Percentiles rank a stretch among this genome's conserved stretches.
Evolutionary conservation across 2,888 invertebrate species (phyloP).

Genomic region (Phrixothrix hirtus): DNA sequence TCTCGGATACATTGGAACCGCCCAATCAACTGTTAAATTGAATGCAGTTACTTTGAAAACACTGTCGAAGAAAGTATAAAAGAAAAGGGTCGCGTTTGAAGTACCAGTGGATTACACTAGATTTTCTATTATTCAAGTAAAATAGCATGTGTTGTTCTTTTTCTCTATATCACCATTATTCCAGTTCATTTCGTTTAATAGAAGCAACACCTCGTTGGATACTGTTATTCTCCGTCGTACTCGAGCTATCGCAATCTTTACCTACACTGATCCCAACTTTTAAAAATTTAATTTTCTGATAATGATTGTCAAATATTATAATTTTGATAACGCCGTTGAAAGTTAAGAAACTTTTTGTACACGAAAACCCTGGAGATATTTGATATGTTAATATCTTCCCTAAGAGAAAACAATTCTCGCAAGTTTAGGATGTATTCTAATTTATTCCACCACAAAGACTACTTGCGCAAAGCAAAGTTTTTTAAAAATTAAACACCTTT

Average conservation of each 20-base stretch:
- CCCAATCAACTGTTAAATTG: background rate
- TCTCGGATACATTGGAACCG: background rate
- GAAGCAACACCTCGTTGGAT: slow-evolving; percentile 2
- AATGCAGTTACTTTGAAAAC: background rate
- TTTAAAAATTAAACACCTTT: background rate
- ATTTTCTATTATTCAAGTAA: background rate
- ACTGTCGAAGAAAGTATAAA: slow-evolving; percentile 1
- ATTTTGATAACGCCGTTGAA: slow-evolving; percentile 6
- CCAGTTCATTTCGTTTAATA: slow-evolving; percentile 1
- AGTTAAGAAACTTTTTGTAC: slow-evolving; percentile 4
- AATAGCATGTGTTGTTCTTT: background rate
- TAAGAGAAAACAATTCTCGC: slow-evolving; percentile 10
- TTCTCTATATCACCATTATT: slow-evolving; percentile 3
- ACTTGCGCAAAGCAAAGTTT: background rate
- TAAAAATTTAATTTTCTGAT: too few species aligned
- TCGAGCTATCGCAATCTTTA: too few species aligned
- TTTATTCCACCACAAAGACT: slow-evolving; percentile 1
- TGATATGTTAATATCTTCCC: slow-evolving; percentile 11
- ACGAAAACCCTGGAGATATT: slow-evolving; percentile 9
- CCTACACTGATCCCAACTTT: too few species aligned
- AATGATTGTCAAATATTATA: too few species aligned
- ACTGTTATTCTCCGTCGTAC: background rate
- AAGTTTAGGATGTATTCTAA: slow-evolving; percentile 6
- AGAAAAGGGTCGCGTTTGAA: slow-evolving; percentile 4
- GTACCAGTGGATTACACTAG: background rate